Base-by-base conservation (phyloP, 2,797 vertebrate species). In the Sandelia bainsii region DNA sequence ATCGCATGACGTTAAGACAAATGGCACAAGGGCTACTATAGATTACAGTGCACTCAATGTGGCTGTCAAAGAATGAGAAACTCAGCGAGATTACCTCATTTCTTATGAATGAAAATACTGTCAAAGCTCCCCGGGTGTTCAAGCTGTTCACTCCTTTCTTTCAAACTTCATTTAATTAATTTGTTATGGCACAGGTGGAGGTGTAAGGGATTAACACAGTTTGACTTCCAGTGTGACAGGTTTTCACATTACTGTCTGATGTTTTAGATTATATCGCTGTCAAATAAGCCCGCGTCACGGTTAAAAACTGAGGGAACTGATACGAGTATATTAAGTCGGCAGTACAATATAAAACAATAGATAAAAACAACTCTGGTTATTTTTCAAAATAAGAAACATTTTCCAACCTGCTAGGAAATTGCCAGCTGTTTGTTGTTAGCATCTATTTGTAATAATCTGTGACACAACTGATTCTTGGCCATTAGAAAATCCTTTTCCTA, bases 1-100 rank as follows among this genome's bases (percentile, higher is more conserved):
- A 75, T 59, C 54, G 10, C 27, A 20, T 42, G 69, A 61, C 45
- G 56, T 29, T 14, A 42, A 65, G 60, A 44, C 42, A 27, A 34
- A 65, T 19, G 45, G 19, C 53, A 49, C 32, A 16, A 17, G 14
- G 16, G 5, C 16, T 19, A 22, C 68, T 27, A 12, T 27, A 44
- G 39, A 58, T 6, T 10, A 52, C 22, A 50, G 16, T 1, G 44
- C 23, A 6, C 25, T 32, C 12, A 12, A 16, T 17, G 42, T 20
- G 20, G 20, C 54, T 67, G 45, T 20, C 0, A 1, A 39, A 20
- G 8, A 34, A 29, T 40, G 22, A 53, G 42, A 39, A 37, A 20
- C 40, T 27, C 17, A 1, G 14, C 39, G 13, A 3, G 3, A 3
- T 2, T 14, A 16, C 48, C 40, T 60, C 23, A 25, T 25, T 29